Evolutionary conservation across 1,140 invertebrate genomes (phyloP).

Genomic region (Teleopsis dalmanni): DNA sequence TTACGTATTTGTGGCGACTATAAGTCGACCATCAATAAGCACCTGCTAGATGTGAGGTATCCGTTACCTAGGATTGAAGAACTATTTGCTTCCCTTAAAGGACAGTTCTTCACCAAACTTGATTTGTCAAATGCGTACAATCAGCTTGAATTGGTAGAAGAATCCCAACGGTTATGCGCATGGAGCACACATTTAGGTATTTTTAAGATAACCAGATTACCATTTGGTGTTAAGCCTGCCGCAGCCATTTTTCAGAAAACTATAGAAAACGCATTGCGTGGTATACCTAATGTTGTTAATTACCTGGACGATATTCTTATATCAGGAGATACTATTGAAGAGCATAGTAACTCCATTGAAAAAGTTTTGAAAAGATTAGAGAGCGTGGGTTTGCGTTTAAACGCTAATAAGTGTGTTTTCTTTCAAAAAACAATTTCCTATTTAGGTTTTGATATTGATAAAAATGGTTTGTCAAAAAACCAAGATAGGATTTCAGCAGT

Average conservation of each 20-base stretch:
- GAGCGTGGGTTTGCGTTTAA: slow-evolving; percentile 19
- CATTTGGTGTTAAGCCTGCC: slow-evolving; percentile 22
- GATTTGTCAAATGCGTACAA: slow-evolving; percentile 42
- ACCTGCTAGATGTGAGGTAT: slow-evolving; percentile 32
- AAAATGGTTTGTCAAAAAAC: slow-evolving; percentile 21
- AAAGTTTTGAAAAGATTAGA: slow-evolving; percentile 7
- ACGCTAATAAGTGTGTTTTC: slow-evolving; percentile 27
- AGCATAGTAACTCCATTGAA: slow-evolving; percentile 20
- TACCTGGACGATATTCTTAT: slow-evolving; percentile 42
- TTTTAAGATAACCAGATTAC: slow-evolving; percentile 24
- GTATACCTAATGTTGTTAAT: slow-evolving; percentile 14
- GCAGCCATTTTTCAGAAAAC: slow-evolving; percentile 44
- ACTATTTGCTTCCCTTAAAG: slow-evolving; percentile 24
- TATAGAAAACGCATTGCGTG: slow-evolving; percentile 36
- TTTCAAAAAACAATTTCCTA: slow-evolving; percentile 25
- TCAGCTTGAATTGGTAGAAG: slow-evolving; percentile 24
- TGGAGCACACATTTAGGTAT: slow-evolving; percentile 23
- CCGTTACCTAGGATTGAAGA: slow-evolving; percentile 31
- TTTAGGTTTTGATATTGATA: slow-evolving; percentile 24
- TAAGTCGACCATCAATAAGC: slow-evolving; percentile 36
- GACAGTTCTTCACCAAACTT: slow-evolving; percentile 31
- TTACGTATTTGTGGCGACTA: slow-evolving; percentile 44
- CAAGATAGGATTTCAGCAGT: slow-evolving; percentile 19
- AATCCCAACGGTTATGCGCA: slow-evolving; percentile 23
- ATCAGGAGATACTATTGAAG: slow-evolving; percentile 17